Evolutionary conservation across 2,888 invertebrate species (phyloP).

Genomic region (Microctonus brassicae): DNA sequence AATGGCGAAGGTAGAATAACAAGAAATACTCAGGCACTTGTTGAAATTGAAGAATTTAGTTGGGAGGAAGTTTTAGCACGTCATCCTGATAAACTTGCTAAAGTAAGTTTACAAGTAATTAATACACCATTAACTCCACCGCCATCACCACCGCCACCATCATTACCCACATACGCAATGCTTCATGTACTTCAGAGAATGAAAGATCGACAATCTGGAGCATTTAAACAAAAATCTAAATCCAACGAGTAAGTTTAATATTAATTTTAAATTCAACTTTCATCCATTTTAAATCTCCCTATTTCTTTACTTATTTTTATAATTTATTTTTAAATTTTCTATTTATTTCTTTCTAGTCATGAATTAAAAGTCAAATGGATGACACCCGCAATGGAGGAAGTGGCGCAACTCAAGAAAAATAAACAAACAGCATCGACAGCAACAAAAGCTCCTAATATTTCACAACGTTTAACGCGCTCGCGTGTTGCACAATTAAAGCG

Average conservation of each 20-base stretch:
- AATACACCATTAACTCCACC: constrained; percentile 58
- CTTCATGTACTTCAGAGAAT: constrained; percentile 76
- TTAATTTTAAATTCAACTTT: background rate
- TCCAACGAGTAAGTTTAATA: constrained; percentile 57
- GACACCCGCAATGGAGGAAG: constrained; percentile 66
- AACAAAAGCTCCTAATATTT: constrained; percentile 26
- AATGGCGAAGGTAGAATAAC: constrained; percentile 66
- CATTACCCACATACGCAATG: constrained; percentile 80
- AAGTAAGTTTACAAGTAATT: constrained; percentile 58
- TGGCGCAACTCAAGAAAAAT: constrained; percentile 56
- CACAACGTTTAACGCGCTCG: constrained; percentile 59
- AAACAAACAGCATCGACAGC: constrained; percentile 42
- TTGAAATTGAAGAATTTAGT: constrained; percentile 63
- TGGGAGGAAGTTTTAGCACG: constrained; percentile 70
- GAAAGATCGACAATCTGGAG: constrained; percentile 71
- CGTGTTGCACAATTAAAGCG: constrained; percentile 60
- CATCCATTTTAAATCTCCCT: background rate
- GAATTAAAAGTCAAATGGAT: constrained; percentile 63
- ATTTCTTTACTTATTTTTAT: background rate
- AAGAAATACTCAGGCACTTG: constrained; percentile 58
- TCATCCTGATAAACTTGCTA: constrained; percentile 70
- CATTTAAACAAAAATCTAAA: constrained; percentile 56
- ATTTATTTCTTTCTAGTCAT: too few relatives aligned
- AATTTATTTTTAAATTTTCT: too few relatives aligned
- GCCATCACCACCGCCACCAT: constrained; percentile 59